Evolutionary conservation across 1,140 invertebrate species (phyloP).

Genomic region (Achatina immaculata): DNA sequence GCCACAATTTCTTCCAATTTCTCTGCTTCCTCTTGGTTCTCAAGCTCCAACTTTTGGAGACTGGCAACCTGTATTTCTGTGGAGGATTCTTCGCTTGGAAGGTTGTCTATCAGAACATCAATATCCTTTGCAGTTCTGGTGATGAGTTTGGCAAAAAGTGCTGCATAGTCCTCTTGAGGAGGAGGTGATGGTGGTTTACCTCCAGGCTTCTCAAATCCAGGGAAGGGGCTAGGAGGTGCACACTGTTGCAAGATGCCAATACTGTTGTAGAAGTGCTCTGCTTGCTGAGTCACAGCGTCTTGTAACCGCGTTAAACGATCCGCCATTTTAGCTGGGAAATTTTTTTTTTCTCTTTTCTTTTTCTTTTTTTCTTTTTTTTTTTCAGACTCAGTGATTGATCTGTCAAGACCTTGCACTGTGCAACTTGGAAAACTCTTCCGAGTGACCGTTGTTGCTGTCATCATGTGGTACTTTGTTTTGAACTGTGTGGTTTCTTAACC

Average conservation of each 20-base stretch:
- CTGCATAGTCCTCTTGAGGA: conserved; percentile 82
- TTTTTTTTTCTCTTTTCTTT: too few species aligned
- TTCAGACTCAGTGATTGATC: too few species aligned
- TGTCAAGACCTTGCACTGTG: too few species aligned
- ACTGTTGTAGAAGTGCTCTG: conserved; percentile 97
- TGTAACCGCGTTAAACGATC: conserved; percentile 96
- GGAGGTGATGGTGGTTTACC: conserved; percentile 83
- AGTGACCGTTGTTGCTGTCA: too few species aligned
- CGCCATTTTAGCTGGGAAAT: conserved; percentile 78
- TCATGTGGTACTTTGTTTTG: too few species aligned
- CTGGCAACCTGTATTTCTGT: conserved; percentile 91
- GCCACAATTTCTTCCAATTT: conserved; percentile 88
- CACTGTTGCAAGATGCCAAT: conserved; percentile 96
- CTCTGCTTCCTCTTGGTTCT: conserved; percentile 93
- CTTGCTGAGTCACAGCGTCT: conserved; percentile 96
- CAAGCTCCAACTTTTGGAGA: conserved; percentile 85
- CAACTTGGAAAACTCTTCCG: too few species aligned
- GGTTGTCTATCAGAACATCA: conserved; percentile 94
- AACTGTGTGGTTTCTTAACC: too few species aligned
- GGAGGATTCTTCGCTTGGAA: conserved; percentile 96
- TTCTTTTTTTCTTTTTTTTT: too few species aligned
- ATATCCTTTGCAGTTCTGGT: conserved; percentile 95
- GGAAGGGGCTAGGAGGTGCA: conserved; percentile 92
- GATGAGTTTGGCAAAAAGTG: conserved; percentile 83
- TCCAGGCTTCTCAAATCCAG: conserved; percentile 88